phyloP scores from a whole-genome alignment of 2,888 invertebrate species.

The Volucella bombylans region DNA sequence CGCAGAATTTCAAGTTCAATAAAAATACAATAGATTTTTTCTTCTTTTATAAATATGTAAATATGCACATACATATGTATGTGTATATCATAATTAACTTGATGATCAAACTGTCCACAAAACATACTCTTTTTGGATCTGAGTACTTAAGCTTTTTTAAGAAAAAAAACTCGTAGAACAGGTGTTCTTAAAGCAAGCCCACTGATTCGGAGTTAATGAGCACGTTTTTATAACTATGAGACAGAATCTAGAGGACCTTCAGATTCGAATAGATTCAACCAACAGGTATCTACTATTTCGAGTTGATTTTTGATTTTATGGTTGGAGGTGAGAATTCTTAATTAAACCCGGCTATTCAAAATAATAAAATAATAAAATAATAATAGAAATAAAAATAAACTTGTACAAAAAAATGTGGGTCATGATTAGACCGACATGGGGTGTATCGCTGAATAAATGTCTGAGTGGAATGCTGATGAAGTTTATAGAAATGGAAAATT shows the following conservation, averaged over 20 bases:
- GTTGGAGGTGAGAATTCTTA: conserved; percentile 4
- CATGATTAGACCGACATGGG: background rate
- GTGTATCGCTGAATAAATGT: too few relatives aligned
- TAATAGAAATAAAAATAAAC: too few relatives aligned
- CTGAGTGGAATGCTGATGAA: background rate
- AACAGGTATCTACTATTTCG: conserved; percentile 18
- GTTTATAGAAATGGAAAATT: too few relatives aligned
- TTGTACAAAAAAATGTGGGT: conserved; percentile 1
- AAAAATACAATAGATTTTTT: too few relatives aligned
- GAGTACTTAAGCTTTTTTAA: background rate
- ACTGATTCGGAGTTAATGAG: conserved; percentile 16
- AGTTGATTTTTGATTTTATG: conserved; percentile 5
- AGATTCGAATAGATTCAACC: background rate
- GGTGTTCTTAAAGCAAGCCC: conserved; percentile 17
- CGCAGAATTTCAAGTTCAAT: too few relatives aligned
- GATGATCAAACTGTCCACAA: background rate
- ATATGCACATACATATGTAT: too few relatives aligned
- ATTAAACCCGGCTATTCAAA: background rate
- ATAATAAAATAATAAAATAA: background rate
- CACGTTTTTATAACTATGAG: conserved; percentile 16
- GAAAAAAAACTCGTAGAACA: conserved; percentile 11
- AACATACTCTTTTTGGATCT: background rate
- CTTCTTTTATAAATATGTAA: too few relatives aligned
- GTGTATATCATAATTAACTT: too few relatives aligned
- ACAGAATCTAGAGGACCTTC: background rate